Conservation (phyloP, 2,888 invertebrate species). For the Drosophila yooni region DNA sequence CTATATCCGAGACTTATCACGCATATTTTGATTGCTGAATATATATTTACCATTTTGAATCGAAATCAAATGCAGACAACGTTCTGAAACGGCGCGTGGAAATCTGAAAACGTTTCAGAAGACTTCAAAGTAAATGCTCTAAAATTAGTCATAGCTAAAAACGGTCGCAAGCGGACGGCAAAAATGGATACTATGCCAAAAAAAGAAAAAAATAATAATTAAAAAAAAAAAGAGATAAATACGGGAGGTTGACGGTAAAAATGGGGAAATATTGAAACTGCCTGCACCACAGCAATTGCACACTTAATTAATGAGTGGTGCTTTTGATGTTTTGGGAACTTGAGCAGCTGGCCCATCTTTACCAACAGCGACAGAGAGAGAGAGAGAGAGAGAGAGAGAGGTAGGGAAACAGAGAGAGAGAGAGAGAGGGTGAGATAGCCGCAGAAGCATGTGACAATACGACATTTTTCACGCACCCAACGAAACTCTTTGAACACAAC, state of each 20-base stretch:
- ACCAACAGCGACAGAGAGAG: not conserved
- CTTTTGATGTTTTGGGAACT: constrained; percentile 78
- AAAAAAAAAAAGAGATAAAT: constrained; percentile 25
- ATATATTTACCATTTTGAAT: constrained; percentile 9
- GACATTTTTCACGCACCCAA: constrained; percentile 75
- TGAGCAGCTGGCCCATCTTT: constrained; percentile 55
- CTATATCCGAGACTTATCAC: not conserved
- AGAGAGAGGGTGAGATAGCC: not conserved
- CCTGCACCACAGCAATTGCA: constrained; percentile 72
- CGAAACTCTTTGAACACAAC: constrained; percentile 66
- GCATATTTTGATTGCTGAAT: constrained; percentile 12
- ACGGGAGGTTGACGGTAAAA: constrained; percentile 35
- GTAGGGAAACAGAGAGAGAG: not conserved
- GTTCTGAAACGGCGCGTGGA: constrained; percentile 1
- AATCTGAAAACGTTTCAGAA: constrained; percentile 39
- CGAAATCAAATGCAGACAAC: constrained; percentile 10
- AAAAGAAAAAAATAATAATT: constrained; percentile 25
- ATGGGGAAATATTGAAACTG: constrained; percentile 23
- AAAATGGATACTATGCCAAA: constrained; percentile 59
- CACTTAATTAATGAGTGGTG: constrained; percentile 84
- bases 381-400: not conserved
- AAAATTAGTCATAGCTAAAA: constrained; percentile 67
- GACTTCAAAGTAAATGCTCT: constrained; percentile 72
- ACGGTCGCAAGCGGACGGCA: constrained; percentile 40
- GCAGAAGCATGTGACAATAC: constrained; percentile 71